Percentiles rank a stretch among this genome's conserved stretches.
These are phyloP conservation scores for Eucriotettix oculatus DNA, from an alignment of 2,888 invertebrate species.

Conservation along the genomic window DNA sequence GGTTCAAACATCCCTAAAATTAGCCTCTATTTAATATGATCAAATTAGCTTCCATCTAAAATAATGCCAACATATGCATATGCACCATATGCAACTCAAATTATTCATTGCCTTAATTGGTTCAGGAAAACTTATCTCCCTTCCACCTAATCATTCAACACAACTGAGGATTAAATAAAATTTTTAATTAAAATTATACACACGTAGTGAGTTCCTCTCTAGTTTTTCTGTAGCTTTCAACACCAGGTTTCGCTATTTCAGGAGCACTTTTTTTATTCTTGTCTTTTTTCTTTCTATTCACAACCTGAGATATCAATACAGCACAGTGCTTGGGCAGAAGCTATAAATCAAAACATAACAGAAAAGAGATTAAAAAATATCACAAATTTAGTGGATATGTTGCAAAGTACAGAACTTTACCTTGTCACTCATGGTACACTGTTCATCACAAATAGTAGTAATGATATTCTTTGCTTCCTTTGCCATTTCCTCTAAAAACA, in stretches of 20 bases:
- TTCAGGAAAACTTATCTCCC: background rate
- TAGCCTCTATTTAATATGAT: background rate
- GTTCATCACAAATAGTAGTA: conserved; percentile 95
- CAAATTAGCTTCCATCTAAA: background rate
- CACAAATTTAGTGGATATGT: background rate
- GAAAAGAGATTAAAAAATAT: background rate
- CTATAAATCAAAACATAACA: conserved; percentile 16
- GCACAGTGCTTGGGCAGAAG: conserved; percentile 91
- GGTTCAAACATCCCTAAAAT: too few species aligned
- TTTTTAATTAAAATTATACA: conserved; percentile 7
- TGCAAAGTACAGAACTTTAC: conserved; percentile 17
- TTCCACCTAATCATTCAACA: background rate
- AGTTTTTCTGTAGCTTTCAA: conserved; percentile 89
- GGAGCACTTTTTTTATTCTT: conserved; percentile 67
- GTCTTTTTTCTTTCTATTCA: conserved; percentile 83
- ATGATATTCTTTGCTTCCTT: conserved; percentile 98
- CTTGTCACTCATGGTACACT: conserved; percentile 91
- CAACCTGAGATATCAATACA: conserved; percentile 69
- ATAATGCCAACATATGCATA: background rate
- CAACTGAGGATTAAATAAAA: background rate
- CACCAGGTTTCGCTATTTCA: conserved; percentile 82
- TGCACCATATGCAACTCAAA: background rate
- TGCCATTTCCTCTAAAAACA: conserved; percentile 97
- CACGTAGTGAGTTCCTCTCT: conserved; percentile 85
- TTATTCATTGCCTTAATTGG: background rate